Percentiles rank a stretch among this genome's conserved stretches.
Evolutionary conservation across 2,888 invertebrate species (phyloP).

Genomic region (Drosophila nr. fundita): DNA sequence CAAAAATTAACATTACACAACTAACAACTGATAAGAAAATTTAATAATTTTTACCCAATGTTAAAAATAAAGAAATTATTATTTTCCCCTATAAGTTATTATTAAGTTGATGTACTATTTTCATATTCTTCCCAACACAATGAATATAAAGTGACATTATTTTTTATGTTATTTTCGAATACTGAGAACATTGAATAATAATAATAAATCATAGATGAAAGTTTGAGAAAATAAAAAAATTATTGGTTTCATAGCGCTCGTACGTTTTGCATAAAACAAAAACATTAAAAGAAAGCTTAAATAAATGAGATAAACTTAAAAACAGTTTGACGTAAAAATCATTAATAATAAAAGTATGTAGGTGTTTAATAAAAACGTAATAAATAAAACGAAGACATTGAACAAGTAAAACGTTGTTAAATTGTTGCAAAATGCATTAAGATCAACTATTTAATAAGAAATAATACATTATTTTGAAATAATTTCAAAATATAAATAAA

Average conservation of each 20-base stretch:
- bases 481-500: slow-evolving; percentile 63
- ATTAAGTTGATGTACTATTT: slow-evolving; percentile 11
- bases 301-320: slow-evolving; percentile 60
- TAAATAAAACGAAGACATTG: slow-evolving; percentile 64
- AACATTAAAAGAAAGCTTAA: slow-evolving; percentile 68
- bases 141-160: background rate
- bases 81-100: background rate
- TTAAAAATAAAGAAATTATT: slow-evolving; percentile 23
- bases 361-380: slow-evolving; percentile 66
- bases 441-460: slow-evolving; percentile 73
- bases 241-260: slow-evolving; percentile 86
- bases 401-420: slow-evolving; percentile 76
- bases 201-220: slow-evolving; percentile 51
- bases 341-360: slow-evolving; percentile 70
- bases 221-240: slow-evolving; percentile 71
- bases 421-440: slow-evolving; percentile 75
- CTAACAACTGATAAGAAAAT: slow-evolving; percentile 13
- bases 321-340: slow-evolving; percentile 66
- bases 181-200: slow-evolving; percentile 13
- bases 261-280: slow-evolving; percentile 83
- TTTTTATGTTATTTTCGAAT: slow-evolving; percentile 12
- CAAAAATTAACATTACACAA: slow-evolving; percentile 29
- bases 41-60: slow-evolving; percentile 44
- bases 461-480: slow-evolving; percentile 73
- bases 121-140: slow-evolving; percentile 2